Percentiles rank a stretch among this genome's conserved stretches.
Conservation (phyloP, 2,888 invertebrate species). For the Clitarchus hookeri region DNA sequence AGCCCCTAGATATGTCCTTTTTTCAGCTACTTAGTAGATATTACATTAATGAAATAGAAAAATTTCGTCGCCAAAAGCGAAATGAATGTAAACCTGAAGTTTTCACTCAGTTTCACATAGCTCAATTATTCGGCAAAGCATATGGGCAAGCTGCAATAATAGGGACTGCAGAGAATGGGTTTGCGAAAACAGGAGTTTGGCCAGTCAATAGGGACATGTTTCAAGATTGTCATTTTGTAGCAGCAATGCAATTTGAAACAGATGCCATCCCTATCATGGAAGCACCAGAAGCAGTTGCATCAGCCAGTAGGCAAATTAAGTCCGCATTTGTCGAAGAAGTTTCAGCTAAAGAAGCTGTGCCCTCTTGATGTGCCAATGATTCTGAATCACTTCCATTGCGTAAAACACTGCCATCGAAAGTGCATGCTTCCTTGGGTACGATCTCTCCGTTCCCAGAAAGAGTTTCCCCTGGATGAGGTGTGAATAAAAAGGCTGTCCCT, state of each 20-base stretch:
- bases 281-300: neutral
- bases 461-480: neutral
- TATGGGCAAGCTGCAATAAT: slow-evolving; percentile 23
- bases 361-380: neutral
- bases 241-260: slow-evolving; percentile 16
- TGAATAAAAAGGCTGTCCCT: slow-evolving; percentile 17
- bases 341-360: slow-evolving; percentile 18
- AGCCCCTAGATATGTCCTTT: slow-evolving; percentile 46
- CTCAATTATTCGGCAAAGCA: slow-evolving; percentile 23
- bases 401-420: neutral
- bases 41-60: slow-evolving; percentile 22
- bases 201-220: neutral
- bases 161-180: slow-evolving; percentile 26
- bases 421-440: neutral
- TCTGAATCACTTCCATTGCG: neutral
- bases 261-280: neutral
- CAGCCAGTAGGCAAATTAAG: neutral
- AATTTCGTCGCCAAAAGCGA: slow-evolving; percentile 40
- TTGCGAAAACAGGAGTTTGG: neutral
- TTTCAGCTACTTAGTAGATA: slow-evolving; percentile 42
- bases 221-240: neutral
- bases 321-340: neutral
- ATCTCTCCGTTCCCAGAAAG: neutral
- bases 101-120: slow-evolving; percentile 28
- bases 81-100: slow-evolving; percentile 25